Percentiles rank a stretch among this genome's conserved stretches.
Evolutionary conservation across 1,140 invertebrate species (phyloP).

Genomic region (Leptinotarsa undecemlineata): DNA sequence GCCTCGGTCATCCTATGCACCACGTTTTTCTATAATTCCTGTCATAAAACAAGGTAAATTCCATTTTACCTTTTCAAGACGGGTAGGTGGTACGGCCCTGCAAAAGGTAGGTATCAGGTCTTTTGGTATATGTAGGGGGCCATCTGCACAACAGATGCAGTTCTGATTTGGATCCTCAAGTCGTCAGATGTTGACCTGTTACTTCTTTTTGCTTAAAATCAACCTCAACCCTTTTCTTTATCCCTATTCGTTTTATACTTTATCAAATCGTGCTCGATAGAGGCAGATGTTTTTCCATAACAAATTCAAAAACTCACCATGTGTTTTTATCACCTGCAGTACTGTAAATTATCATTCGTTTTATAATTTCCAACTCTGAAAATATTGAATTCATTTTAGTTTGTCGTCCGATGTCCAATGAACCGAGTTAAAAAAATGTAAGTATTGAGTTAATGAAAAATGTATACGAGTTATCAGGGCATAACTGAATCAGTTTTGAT

Average conservation of each 20-base stretch:
- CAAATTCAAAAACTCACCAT: slow-evolving; percentile 45
- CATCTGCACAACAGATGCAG: slow-evolving; percentile 53
- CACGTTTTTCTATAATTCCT: not conserved
- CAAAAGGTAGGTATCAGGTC: slow-evolving; percentile 42
- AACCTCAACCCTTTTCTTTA: slow-evolving; percentile 46
- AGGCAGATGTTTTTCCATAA: slow-evolving; percentile 50
- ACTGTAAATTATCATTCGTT: not conserved
- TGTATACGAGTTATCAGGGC: no score
- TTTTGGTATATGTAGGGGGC: slow-evolving; percentile 30
- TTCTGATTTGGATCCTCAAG: slow-evolving; percentile 51
- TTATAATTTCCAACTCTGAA: slow-evolving; percentile 1
- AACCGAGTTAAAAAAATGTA: no score
- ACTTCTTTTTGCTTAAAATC: slow-evolving; percentile 48
- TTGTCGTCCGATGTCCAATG: no score
- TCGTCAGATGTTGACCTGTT: slow-evolving; percentile 45
- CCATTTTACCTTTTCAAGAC: slow-evolving; percentile 9
- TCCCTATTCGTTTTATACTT: slow-evolving; percentile 48
- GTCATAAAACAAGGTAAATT: slow-evolving; percentile 16
- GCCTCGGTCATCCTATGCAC: not conserved
- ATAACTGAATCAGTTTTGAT: no score
- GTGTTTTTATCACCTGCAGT: slow-evolving; percentile 50
- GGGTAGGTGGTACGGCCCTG: not conserved
- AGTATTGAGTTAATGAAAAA: no score
- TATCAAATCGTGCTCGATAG: slow-evolving; percentile 51
- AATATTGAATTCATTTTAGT: not conserved